phyloP scores from a whole-genome alignment of 35 echinoderm and acorn worm genomes.

The Chiridota heheva region DNA sequence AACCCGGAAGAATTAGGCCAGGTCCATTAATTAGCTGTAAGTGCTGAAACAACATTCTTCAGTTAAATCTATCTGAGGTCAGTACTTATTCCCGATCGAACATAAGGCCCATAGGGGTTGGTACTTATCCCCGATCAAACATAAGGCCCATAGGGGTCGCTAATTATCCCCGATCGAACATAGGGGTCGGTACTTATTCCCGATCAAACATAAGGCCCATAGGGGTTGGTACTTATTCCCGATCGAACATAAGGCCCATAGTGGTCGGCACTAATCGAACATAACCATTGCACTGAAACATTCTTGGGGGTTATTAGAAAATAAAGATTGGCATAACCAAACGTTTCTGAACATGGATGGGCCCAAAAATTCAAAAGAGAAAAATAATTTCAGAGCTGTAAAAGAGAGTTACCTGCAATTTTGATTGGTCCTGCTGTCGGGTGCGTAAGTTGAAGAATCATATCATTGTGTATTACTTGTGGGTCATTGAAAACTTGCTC shows the following conservation, averaged over 20 bases:
- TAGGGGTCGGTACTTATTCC: not conserved
- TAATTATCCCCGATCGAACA: not conserved
- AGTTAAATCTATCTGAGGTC: not conserved
- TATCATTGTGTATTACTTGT: constrained; percentile 86
- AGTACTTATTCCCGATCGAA: not conserved
- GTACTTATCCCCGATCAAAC: not conserved
- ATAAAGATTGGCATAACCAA: not conserved
- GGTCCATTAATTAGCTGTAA: not conserved
- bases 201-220: not conserved
- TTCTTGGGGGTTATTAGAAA: not conserved
- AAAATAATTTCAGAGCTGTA: not conserved
- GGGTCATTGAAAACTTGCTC: constrained; percentile 84
- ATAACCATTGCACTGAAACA: not conserved
- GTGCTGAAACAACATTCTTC: not conserved
- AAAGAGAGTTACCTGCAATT: constrained; percentile 64
- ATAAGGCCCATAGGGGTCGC: not conserved
- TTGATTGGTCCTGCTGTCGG: constrained; percentile 54
- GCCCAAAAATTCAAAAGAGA: not conserved
- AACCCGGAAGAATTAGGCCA: not conserved
- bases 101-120: not conserved
- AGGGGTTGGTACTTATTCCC: not conserved
- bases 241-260: no score
- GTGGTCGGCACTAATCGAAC: not conserved
- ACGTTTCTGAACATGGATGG: not conserved
- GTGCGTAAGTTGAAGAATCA: constrained; percentile 81